Conservation (phyloP, 2,888 invertebrate species). For the Heliothis peltigera region DNA sequence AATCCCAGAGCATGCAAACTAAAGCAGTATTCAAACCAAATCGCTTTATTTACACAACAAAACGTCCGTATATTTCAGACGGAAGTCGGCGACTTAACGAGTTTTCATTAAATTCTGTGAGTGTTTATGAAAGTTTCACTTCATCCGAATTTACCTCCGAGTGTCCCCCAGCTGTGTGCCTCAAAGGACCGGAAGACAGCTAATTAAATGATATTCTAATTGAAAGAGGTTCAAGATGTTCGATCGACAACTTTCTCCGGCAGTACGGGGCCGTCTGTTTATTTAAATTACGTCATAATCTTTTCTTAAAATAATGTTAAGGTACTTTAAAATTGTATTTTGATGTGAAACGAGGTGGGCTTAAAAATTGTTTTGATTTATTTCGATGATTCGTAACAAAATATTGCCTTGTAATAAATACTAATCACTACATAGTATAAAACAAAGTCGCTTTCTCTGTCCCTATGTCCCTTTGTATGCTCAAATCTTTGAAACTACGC, state of each 20-base stretch:
- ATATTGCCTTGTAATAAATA: no score
- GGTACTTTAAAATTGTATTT: neutral
- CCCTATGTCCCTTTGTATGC: no score
- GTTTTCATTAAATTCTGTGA: constrained; percentile 55
- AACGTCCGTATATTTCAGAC: constrained; percentile 11
- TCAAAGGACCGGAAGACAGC: constrained; percentile 44
- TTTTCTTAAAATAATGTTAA: neutral
- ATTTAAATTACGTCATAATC: neutral
- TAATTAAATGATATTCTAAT: constrained; percentile 55
- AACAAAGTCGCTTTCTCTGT: no score
- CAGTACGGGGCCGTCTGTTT: constrained; percentile 10
- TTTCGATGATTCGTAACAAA: neutral
- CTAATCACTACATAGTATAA: no score
- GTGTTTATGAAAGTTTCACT: constrained; percentile 61
- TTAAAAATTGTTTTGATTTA: neutral
- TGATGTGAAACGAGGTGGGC: neutral
- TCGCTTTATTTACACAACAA: neutral
- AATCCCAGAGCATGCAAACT: neutral
- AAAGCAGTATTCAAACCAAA: constrained; percentile 4
- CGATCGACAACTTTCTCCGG: constrained; percentile 27
- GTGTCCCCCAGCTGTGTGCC: constrained; percentile 25
- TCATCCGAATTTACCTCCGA: constrained; percentile 35
- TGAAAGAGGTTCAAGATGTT: constrained; percentile 31
- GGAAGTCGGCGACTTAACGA: constrained; percentile 39
- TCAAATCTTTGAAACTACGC: no score